These are phyloP conservation scores for Strigamia transsilvanica DNA, from an alignment of 2,888 invertebrate species.

Conservation along the genomic window DNA sequence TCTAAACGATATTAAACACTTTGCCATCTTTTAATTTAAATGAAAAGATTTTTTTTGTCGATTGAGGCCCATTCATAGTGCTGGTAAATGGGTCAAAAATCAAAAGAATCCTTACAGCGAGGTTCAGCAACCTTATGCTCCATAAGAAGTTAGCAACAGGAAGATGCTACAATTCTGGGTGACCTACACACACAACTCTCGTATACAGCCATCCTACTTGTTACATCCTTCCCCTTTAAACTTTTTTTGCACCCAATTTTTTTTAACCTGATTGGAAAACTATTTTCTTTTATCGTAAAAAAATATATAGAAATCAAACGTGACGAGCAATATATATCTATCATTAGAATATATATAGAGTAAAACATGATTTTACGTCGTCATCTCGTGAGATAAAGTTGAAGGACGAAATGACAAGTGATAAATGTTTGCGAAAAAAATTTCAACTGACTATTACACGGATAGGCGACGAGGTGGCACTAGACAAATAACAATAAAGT, in stretches of 20 bases:
- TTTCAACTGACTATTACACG: background rate
- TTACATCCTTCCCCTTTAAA: slow-evolving; percentile 11
- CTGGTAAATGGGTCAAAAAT: slow-evolving; percentile 22
- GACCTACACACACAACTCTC: slow-evolving; percentile 33
- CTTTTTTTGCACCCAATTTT: background rate
- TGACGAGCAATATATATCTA: background rate
- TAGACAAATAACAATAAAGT: slow-evolving; percentile 33
- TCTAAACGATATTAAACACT: background rate
- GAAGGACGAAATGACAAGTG: slow-evolving; percentile 43
- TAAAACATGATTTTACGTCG: background rate
- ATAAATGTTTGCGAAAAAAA: slow-evolving; percentile 29
- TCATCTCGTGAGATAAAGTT: slow-evolving; percentile 4
- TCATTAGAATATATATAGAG: no score
- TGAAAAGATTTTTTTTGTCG: slow-evolving; percentile 6
- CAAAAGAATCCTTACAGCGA: slow-evolving; percentile 33
- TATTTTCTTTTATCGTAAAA: background rate
- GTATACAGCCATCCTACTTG: background rate
- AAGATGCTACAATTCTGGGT: slow-evolving; percentile 33
- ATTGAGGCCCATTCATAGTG: slow-evolving; percentile 24
- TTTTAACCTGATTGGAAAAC: slow-evolving; percentile 3
- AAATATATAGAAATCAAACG: background rate
- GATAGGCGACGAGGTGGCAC: slow-evolving; percentile 30
- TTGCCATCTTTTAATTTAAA: slow-evolving; percentile 23
- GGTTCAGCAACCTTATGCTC: slow-evolving; percentile 31
- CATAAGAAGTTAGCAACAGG: slow-evolving; percentile 27